phyloP scores from a whole-genome alignment of 2,113 vertebrate genomes.

The Polypterus senegalus region DNA sequence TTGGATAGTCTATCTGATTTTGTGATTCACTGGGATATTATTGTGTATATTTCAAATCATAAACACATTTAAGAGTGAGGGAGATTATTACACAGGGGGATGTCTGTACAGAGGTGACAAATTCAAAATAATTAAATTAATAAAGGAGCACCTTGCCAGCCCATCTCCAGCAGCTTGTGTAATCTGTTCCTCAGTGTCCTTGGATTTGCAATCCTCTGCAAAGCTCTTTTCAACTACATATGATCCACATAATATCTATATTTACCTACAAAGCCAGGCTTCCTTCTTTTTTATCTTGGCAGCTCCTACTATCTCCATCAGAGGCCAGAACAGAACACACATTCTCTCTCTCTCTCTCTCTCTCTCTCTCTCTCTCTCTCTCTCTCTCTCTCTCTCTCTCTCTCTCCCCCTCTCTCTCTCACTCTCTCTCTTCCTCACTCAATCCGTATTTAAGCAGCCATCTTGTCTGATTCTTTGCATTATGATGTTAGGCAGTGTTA shows the following conservation, averaged over 20 bases:
- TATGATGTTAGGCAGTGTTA: no score
- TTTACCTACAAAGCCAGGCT: conserved; percentile 56
- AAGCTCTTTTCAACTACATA: no score
- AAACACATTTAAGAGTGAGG: no score
- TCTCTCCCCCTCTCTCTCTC: conserved; percentile 41
- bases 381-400: conserved; percentile 33
- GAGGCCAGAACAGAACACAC: conserved; percentile 43
- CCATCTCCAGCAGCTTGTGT: background rate
- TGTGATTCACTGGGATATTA: no score
- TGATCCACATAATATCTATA: conserved; percentile 34
- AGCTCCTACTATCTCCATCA: conserved; percentile 49
- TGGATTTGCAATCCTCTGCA: background rate
- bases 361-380: conserved; percentile 40
- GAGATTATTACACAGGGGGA: no score
- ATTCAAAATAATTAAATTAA: no score
- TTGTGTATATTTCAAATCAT: no score
- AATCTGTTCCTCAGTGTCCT: background rate
- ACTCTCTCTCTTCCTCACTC: conserved; percentile 22
- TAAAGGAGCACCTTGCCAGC: background rate
- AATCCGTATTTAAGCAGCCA: conserved; percentile 62
- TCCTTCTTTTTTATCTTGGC: conserved; percentile 38
- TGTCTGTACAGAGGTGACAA: no score
- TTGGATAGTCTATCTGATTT: no score
- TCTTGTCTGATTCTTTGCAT: conserved; percentile 48
- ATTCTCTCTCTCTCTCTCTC: conserved; percentile 39